Evolutionary conservation across 2,888 invertebrate genomes (phyloP).

Genomic region (Eupsilia transversa): DNA sequence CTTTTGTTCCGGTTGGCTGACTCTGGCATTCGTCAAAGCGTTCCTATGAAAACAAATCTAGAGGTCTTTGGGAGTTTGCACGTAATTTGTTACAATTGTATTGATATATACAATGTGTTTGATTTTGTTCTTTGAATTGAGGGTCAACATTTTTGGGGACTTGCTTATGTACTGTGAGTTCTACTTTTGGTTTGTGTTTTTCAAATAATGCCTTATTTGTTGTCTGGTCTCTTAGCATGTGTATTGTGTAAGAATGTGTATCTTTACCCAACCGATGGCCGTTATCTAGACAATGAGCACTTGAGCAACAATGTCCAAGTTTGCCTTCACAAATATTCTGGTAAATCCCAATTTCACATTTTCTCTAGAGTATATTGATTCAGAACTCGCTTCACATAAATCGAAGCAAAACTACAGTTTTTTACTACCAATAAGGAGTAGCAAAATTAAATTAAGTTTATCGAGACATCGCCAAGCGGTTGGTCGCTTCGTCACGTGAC

Average conservation of each 20-base stretch:
- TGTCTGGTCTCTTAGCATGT: not conserved
- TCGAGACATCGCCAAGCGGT: not conserved
- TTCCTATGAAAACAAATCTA: slow-evolving; percentile 74
- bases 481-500: not conserved
- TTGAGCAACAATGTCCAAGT: no score
- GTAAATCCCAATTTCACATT: not conserved
- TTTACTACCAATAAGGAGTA: not conserved
- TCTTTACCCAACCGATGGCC: not conserved
- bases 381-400: not conserved
- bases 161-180: not conserved
- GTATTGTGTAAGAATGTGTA: not conserved
- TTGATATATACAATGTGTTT: slow-evolving; percentile 66
- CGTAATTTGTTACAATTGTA: slow-evolving; percentile 58
- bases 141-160: slow-evolving; percentile 10
- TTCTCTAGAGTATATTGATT: not conserved
- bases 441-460: slow-evolving; percentile 39
- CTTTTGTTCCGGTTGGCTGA: slow-evolving; percentile 71
- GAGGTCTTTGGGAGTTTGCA: slow-evolving; percentile 67
- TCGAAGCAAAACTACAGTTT: not conserved
- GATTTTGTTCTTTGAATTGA: slow-evolving; percentile 61
- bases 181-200: not conserved
- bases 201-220: not conserved
- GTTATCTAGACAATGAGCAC: not conserved
- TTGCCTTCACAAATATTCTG: not conserved
- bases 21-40: slow-evolving; percentile 77